Evolutionary conservation across 1,140 invertebrate species (phyloP).

Genomic region (Platorchestia sp.): DNA sequence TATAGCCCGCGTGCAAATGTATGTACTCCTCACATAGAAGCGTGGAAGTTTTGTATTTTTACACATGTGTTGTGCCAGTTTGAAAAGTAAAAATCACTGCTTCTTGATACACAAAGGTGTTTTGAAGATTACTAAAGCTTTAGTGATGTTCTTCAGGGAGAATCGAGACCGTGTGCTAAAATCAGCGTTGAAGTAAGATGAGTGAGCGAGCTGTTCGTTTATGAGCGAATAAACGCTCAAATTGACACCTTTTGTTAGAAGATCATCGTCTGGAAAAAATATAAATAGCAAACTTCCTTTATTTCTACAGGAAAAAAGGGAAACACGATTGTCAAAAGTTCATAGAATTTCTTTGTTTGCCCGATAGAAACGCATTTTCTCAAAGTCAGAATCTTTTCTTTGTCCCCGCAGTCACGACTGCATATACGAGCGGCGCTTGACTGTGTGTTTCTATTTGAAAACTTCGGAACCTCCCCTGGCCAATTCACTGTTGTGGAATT

Average conservation of each 20-base stretch:
- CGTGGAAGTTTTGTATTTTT: neutral
- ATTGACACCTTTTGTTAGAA: neutral
- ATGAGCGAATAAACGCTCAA: no score
- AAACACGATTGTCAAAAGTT: neutral
- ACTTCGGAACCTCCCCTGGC: neutral
- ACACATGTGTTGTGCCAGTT: no score
- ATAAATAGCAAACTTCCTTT: neutral
- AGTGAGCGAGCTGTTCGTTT: no score
- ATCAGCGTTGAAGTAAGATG: no score
- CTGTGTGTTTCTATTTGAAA: neutral
- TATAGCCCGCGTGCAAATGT: neutral
- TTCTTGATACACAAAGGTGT: neutral
- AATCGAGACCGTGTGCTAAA: no score
- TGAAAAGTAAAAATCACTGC: no score
- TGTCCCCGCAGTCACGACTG: neutral
- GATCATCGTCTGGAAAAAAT: neutral
- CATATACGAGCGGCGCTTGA: neutral
- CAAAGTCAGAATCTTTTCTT: neutral
- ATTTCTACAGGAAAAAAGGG: neutral
- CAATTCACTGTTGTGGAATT: neutral
- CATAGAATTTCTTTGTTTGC: no score
- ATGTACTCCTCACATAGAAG: neutral
- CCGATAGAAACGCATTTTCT: neutral
- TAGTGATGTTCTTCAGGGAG: no score
- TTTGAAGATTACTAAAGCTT: neutral